phyloP scores from a whole-genome alignment of 2,113 vertebrate species.

The Hippocampus mohnikei region DNA sequence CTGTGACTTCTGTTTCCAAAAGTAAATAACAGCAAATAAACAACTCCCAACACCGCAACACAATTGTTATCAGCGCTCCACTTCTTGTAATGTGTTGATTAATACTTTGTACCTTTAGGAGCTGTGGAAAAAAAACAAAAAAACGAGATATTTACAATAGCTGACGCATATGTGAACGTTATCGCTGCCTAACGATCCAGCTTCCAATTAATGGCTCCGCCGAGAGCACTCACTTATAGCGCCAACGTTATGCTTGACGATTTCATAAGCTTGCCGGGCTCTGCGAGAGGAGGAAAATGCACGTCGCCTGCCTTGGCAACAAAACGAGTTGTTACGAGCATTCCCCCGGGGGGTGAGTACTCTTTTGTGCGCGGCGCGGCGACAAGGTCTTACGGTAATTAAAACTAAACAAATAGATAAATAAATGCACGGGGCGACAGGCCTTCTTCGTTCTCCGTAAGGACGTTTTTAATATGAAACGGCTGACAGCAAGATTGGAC shows the following conservation, averaged over 20 bases:
- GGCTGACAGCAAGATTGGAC: background rate
- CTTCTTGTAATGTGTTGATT: background rate
- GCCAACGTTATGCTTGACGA: background rate
- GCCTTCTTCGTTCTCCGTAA: background rate
- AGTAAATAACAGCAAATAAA: background rate
- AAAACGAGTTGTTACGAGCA: background rate
- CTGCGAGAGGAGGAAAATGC: background rate
- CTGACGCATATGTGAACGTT: background rate
- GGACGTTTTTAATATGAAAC: background rate
- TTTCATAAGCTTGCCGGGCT: background rate
- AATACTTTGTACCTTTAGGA: background rate
- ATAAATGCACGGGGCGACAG: background rate
- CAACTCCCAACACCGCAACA: background rate
- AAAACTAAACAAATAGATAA: background rate
- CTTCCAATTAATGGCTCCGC: conserved; percentile 5
- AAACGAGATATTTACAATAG: background rate
- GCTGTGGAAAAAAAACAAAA: background rate
- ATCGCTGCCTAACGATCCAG: background rate
- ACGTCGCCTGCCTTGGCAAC: background rate
- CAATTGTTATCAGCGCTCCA: background rate
- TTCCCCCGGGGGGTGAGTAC: background rate
- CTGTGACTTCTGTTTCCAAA: no score
- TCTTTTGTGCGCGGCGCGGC: background rate
- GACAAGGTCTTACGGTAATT: conserved; percentile 3
- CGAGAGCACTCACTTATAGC: background rate